Evolutionary conservation across 2,888 invertebrate species (phyloP), one percentile per base, ranked within the genome.

Genomic region (Luperina testacea): DNA sequence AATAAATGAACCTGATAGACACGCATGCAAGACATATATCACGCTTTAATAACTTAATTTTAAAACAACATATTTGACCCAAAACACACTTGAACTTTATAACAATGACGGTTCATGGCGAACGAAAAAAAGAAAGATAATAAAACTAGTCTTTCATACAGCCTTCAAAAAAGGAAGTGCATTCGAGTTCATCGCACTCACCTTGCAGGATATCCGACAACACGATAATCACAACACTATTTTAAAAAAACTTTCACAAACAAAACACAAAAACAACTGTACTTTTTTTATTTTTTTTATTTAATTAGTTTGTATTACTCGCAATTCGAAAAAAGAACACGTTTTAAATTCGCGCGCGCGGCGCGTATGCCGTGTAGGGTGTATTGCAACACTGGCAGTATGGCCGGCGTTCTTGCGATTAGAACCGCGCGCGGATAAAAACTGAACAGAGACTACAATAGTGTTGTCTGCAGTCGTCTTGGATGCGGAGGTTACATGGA

Each of bases 351-450:
- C 70, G 82, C 87, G 83, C 84, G 79, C 74, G 75, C 83, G 63
- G 80, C 88, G 87, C 86, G 86, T 87, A 78, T 78, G 45, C 86
- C 83, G 87, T 72, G 78, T 75, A 82, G 81, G 82, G 85, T 78
- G 86, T 87, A 81, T 87, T 87, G 85, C 84, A 89, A 88, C 86
- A 90, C 90, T 86, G 89, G 80, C 87, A 24, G 81, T 79, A 84
- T 87, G 71, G 64, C 57, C 73, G 42, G 79, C 77, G 78, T 27
- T 72, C 75, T 80, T 67, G 80, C 75, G 80, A 87, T 86, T 86
- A 87, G 83, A 82, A 76, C 73, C 69, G 75, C 77, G 77, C 64
- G 73, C 78, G 71, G 75, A 77, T 72, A 77, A 75, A 76, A 77
- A 69, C 67, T 80, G 69, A 84, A 77, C 42, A 27, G 64, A 65